Conservation (phyloP, 2,797 vertebrate genomes). For the Arctocebus calabarensis region DNA sequence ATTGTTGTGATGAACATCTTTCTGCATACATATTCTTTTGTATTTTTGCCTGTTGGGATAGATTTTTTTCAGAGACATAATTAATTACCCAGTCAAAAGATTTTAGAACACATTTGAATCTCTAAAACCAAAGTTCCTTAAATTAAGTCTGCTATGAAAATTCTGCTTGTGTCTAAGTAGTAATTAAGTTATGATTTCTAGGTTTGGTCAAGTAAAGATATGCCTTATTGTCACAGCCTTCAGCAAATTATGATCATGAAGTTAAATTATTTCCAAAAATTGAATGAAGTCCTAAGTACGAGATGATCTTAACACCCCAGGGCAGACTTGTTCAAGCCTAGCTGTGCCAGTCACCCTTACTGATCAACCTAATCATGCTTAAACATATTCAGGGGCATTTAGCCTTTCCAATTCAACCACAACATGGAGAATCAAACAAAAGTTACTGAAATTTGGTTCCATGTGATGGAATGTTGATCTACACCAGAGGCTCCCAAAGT, state of each 20-base stretch:
- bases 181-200: conserved; percentile 39
- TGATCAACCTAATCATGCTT: neutral
- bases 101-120: conserved; percentile 30
- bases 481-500: neutral
- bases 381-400: neutral
- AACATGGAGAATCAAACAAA: conserved; percentile 17
- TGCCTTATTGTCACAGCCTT: neutral
- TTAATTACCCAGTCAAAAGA: conserved; percentile 19
- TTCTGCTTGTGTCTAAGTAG: neutral
- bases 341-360: neutral
- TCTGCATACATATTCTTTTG: neutral
- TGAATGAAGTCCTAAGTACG: neutral
- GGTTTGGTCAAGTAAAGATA: neutral
- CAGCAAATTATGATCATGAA: neutral
- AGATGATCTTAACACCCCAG: neutral
- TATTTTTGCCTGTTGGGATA: neutral
- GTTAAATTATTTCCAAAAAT: neutral
- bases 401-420: neutral
- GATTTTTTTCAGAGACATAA: neutral
- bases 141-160: neutral
- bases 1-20: neutral
- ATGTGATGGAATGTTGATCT: neutral
- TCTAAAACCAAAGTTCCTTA: conserved; percentile 19
- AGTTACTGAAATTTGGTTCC: neutral
- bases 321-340: neutral